These are phyloP conservation scores for Tenthredo livida DNA, from an alignment of 2,888 invertebrate genomes.

Conservation along the genomic window DNA sequence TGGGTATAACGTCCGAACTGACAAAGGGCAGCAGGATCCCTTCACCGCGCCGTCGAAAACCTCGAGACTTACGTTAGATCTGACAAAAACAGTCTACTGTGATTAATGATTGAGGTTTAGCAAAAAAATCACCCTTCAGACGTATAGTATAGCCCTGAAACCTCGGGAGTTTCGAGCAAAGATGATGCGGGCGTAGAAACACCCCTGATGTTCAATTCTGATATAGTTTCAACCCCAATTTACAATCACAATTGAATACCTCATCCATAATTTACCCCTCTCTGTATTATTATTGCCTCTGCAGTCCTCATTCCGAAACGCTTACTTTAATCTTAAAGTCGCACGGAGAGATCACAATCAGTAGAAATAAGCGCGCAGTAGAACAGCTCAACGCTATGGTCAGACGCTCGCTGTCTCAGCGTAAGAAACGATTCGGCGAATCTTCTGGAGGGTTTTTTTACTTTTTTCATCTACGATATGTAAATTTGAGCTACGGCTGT, in stretches of 20 bases:
- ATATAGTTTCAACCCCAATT: background rate
- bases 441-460: background rate
- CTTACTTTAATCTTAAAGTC: background rate
- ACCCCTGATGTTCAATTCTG: background rate
- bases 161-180: slow-evolving; percentile 23
- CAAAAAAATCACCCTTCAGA: slow-evolving; percentile 46
- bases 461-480: background rate
- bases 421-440: background rate
- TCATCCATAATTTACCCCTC: background rate
- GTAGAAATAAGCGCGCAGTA: background rate
- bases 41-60: background rate
- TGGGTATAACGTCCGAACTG: background rate
- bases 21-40: slow-evolving; percentile 8
- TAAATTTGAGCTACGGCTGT: background rate
- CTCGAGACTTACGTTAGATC: background rate
- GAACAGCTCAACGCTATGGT: slow-evolving; percentile 8
- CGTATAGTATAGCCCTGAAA: background rate
- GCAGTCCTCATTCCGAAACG: background rate
- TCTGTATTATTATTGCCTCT: background rate
- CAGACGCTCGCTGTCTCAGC: background rate
- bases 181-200: slow-evolving; percentile 37
- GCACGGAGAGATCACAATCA: background rate
- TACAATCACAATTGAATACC: background rate
- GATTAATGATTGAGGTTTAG: slow-evolving; percentile 46
- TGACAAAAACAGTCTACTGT: slow-evolving; percentile 45